Base-by-base conservation (phyloP, 2,113 vertebrate genomes). In the Pelusios castaneus region DNA sequence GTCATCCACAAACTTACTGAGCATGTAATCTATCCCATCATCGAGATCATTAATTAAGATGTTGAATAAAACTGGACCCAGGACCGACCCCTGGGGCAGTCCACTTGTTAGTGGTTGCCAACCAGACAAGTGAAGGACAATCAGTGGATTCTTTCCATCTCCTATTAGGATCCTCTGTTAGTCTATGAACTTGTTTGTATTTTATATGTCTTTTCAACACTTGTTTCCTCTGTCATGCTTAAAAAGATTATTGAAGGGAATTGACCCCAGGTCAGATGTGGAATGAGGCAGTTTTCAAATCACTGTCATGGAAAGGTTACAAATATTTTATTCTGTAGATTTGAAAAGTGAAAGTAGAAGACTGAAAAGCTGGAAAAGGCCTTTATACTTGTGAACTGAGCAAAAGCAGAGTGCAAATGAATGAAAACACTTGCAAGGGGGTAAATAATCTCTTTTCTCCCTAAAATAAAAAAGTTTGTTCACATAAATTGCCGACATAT, bases 401-500 rank as follows among this genome's bases (percentile, higher is more conserved):
- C 10, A 12, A 17, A 34, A 31, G 24, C 82, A 95, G 77, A 94
- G 95, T 92, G 90, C 83, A 90, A 92, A 41, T 5, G 82, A 92
- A 90, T 55, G 16, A 91, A 92, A 80, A 92, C 95, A 86, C 73
- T 86, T 95, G 90, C 86, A 89, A 54, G 16, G 93, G 45, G 92
- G 34, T 80, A 41, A 89, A 84, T 67, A 54, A 21, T 92, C 41
- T 38, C 34, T 70, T 38, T 70, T 70, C 17, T 10, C 34, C 47
- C 77, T 51, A 52, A 87, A 90, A 12, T 0, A 0, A 31, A 1
- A 49, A 83, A 93, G 91, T 87, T 89, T 56, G 82, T 93, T 96
- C 73, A 58, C 63, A 94, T 97, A 94, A 90, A 73, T 60, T 82
- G 27, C 49, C 51, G 91, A 94, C 94, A 95, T 92, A 91, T 84